Base-by-base conservation (phyloP, 1,140 invertebrate genomes). In the Stratiolaelaps scimitus region DNA sequence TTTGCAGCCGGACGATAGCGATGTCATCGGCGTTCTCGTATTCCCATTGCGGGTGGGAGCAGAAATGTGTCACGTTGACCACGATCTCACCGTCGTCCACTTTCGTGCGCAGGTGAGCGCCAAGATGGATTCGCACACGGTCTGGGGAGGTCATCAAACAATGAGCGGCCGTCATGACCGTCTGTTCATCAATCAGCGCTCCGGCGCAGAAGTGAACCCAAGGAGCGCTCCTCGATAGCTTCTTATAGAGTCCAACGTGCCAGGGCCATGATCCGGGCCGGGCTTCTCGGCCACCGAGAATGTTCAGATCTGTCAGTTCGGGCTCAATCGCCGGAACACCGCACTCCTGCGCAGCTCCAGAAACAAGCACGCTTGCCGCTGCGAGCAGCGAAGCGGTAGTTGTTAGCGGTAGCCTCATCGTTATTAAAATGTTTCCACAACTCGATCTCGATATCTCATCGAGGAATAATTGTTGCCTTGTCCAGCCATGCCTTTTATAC, bases 241-340 rank as follows among this genome's bases (percentile, higher is more conserved):
- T 60, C 20, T 6, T 17, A 23, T 60, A 60, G 23, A 60, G 13
- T 60, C 53, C 53, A 26, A 34, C 53, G 26, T 60, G 53, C 53
- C 53, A 60, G 4, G 53, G 53, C 26, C 26, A 60, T 1, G 53
- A n/a, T 5, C 34, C 34, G 1, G 53, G 53, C 5, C 17, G 15
- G 4, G 53, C 53, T 26, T 20, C 23, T 10, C 34, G 53, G 34
- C 53, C 53, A 2, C 53, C 53, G 53, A 60, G n/a, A 23, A 60
- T 19, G 23, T 60, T 60, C 26, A 60, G 15, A 34, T 60, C 53
- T 2, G 34, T 60, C 13, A 60, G 53, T 23, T 60, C 26, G 15
- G 53, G 53, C 20, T 60, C 26, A 26, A 60, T 34, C 15, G 15
- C 23, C 15, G 53, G 53, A n/a, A 29, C 20, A 6, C 53, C 53